phyloP scores from a whole-genome alignment of 2,797 vertebrate species.

The Tolypeutes matacus region DNA sequence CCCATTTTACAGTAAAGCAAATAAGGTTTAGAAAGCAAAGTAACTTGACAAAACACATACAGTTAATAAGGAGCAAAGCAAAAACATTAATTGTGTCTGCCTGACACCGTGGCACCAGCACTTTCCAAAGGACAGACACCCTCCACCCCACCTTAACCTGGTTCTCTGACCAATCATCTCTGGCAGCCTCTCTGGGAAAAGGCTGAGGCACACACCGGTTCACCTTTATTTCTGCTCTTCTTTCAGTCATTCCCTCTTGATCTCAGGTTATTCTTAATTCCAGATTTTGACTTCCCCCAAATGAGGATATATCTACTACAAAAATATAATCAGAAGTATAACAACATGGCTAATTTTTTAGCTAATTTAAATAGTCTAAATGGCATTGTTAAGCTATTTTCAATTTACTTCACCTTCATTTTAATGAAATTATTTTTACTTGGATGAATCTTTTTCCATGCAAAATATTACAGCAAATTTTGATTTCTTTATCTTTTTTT shows the following conservation, averaged over 20 bases:
- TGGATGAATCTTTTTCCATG: background rate
- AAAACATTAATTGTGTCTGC: background rate
- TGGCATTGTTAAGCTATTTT: background rate
- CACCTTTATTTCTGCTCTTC: background rate
- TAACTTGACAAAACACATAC: background rate
- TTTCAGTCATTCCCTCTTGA: background rate
- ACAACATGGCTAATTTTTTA: background rate
- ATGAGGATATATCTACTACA: background rate
- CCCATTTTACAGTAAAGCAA: background rate
- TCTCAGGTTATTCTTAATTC: background rate
- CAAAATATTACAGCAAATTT: slow-evolving; percentile 41
- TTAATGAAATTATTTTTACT: slow-evolving; percentile 10
- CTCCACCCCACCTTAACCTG: background rate
- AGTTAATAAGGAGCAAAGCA: background rate
- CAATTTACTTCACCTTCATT: slow-evolving; percentile 18
- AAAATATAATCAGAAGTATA: slow-evolving; percentile 17
- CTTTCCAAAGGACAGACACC: background rate
- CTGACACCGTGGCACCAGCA: background rate
- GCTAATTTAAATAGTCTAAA: slow-evolving; percentile 24
- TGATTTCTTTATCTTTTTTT: background rate
- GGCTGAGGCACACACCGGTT: background rate
- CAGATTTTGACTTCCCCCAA: background rate
- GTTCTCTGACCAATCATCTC: background rate
- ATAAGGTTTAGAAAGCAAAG: background rate
- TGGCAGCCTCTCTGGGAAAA: background rate